Conservation (phyloP, 2,113 vertebrate genomes). For the Nipponia nippon region DNA sequence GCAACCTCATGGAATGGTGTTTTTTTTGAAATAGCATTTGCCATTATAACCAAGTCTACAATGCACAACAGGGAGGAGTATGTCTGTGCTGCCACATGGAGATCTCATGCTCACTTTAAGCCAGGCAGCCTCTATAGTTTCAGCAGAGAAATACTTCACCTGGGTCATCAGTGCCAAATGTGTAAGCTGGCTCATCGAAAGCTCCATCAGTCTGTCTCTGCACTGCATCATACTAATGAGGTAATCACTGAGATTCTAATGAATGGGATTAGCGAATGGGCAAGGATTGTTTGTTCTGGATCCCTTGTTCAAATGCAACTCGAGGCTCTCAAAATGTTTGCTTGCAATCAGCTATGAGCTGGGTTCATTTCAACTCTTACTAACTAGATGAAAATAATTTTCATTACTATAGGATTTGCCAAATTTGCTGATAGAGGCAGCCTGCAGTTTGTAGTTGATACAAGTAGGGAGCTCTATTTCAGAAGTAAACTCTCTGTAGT, state of each 20-base stretch:
- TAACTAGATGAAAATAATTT: background rate
- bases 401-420: background rate
- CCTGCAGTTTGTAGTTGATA: background rate
- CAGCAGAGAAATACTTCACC: background rate
- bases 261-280: constrained; percentile 15
- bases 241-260: constrained; percentile 36
- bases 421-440: background rate
- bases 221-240: constrained; percentile 17
- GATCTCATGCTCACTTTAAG: background rate
- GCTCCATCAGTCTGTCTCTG: background rate
- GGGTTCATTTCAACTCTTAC: background rate
- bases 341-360: background rate
- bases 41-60: background rate
- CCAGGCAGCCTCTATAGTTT: background rate
- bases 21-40: background rate
- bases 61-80: background rate
- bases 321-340: constrained; percentile 22
- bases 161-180: background rate
- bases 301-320: background rate
- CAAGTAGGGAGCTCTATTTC: background rate
- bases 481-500: background rate
- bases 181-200: background rate
- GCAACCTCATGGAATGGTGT: background rate
- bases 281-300: constrained; percentile 37
- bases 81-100: background rate